These are phyloP conservation scores for Apis mellifera DNA, from an alignment of 1,140 invertebrate species.

Conservation along the genomic window Amel_HAv3.1 CM009944.2:5554001-5554500, in stretches of 20 bases:
- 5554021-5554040: too few relatives aligned
- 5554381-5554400: constrained; percentile 48
- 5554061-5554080: too few relatives aligned
- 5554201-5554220: background rate
- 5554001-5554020: too few relatives aligned
- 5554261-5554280: constrained; percentile 42
- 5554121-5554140: background rate
- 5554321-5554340: constrained; percentile 47
- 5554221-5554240: background rate
- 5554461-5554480: background rate
- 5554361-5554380: constrained; percentile 37
- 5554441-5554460: constrained; percentile 9
- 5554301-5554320: constrained; percentile 63
- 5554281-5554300: constrained; percentile 69
- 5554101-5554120: background rate
- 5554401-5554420: constrained; percentile 61
- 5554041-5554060: too few relatives aligned
- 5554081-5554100: background rate
- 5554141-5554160: background rate
- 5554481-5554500: background rate
- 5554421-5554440: constrained; percentile 19
- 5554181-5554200: constrained; percentile 9
- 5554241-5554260: constrained; percentile 13
- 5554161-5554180: background rate
- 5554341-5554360: constrained; percentile 1